Evolutionary conservation across 2,888 invertebrate genomes (phyloP).

Genomic region (Aleiodes testaceus): DNA sequence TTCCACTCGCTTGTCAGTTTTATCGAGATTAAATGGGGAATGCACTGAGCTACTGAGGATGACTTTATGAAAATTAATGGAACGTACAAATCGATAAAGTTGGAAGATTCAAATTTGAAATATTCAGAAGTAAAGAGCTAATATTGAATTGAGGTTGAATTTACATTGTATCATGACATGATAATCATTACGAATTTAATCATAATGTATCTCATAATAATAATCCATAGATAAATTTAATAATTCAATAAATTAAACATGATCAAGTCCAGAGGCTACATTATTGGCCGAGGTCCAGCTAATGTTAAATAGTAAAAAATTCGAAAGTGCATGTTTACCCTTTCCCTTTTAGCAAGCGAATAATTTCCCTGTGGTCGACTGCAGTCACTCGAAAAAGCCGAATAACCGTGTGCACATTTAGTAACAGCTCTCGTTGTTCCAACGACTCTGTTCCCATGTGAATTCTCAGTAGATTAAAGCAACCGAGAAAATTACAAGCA

Average conservation of each 20-base stretch:
- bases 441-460: not conserved
- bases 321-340: not conserved
- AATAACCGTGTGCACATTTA: not conserved
- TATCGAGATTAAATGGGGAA: conserved; percentile 14
- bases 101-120: conserved; percentile 40
- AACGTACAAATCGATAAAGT: conserved; percentile 33
- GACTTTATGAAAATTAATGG: conserved; percentile 16
- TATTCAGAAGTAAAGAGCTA: not conserved
- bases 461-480: conserved; percentile 5
- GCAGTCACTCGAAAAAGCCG: not conserved
- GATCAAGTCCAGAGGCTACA: conserved; percentile 2
- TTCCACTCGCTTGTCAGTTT: conserved; percentile 20
- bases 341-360: not conserved
- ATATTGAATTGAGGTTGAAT: not conserved
- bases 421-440: not conserved
- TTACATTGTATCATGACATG: not conserved
- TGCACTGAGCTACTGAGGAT: conserved; percentile 16
- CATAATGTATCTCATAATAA: not conserved
- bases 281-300: conserved; percentile 14
- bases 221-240: not conserved
- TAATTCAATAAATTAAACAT: conserved; percentile 4
- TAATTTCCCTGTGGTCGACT: conserved; percentile 30
- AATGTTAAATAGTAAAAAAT: not conserved
- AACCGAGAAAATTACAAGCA: not conserved
- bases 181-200: not conserved